phyloP scores from a whole-genome alignment of 2,888 invertebrate species.

The Bugula neritina region DNA sequence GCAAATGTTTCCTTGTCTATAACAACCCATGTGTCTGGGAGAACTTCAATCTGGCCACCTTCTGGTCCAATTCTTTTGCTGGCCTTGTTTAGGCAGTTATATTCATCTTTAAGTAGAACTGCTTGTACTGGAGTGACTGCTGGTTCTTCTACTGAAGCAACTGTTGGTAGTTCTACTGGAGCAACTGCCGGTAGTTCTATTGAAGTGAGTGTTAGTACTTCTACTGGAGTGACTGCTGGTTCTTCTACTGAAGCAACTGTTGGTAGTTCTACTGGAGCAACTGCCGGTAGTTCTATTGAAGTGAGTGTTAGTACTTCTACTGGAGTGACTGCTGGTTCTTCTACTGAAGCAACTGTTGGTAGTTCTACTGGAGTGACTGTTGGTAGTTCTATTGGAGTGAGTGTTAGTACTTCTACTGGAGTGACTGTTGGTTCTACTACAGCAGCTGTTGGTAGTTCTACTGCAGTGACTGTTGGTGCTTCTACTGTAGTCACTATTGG shows the following conservation, averaged over 20 bases:
- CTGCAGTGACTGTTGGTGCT: neutral
- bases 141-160: neutral
- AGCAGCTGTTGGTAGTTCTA: neutral
- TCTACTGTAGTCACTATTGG: neutral
- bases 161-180: neutral
- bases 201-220: neutral
- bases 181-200: neutral
- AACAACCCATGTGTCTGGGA: slow-evolving; percentile 1
- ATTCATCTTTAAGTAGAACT: neutral
- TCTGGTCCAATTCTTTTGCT: slow-evolving; percentile 11
- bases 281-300: neutral
- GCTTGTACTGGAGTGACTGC: neutral
- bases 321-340: neutral
- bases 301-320: neutral
- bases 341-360: neutral
- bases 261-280: neutral
- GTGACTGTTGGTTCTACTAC: neutral
- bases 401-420: neutral
- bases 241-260: neutral
- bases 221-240: neutral
- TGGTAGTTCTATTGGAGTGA: neutral
- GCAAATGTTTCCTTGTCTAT: neutral
- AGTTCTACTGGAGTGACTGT: neutral
- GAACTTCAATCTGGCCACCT: slow-evolving; percentile 3
- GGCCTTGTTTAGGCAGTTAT: neutral